Evolutionary conservation across 2,113 vertebrate species (phyloP).

Genomic region (Sapajus apella): DNA sequence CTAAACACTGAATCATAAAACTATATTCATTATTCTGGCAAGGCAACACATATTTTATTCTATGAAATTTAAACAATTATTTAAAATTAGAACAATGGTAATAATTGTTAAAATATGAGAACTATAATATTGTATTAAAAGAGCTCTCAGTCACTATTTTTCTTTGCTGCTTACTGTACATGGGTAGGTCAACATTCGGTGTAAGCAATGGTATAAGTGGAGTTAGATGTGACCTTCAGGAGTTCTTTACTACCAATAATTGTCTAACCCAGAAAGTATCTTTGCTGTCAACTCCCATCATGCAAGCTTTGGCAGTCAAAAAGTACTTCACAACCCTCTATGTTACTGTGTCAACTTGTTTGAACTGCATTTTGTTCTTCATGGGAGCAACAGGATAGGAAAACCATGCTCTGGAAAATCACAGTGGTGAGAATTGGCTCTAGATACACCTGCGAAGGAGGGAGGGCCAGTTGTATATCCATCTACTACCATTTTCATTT

Average conservation of each 20-base stretch:
- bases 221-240: neutral
- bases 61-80: neutral
- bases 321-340: neutral
- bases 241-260: neutral
- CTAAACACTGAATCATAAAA: slow-evolving; percentile 49
- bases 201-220: neutral
- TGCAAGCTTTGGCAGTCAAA: neutral
- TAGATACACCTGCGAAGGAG: neutral
- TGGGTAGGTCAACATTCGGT: neutral
- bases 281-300: neutral
- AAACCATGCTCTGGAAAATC: neutral
- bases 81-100: slow-evolving; percentile 41
- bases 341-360: neutral
- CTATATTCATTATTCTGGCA: slow-evolving; percentile 42
- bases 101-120: neutral
- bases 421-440: neutral
- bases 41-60: slow-evolving; percentile 47
- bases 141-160: neutral
- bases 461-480: neutral
- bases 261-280: neutral
- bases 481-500: neutral
- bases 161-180: neutral
- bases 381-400: neutral
- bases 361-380: neutral
- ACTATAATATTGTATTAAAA: neutral